These are phyloP conservation scores for Nesoenas mayeri DNA, from an alignment of 2,113 vertebrate genomes.

Conservation along the genomic window DNA sequence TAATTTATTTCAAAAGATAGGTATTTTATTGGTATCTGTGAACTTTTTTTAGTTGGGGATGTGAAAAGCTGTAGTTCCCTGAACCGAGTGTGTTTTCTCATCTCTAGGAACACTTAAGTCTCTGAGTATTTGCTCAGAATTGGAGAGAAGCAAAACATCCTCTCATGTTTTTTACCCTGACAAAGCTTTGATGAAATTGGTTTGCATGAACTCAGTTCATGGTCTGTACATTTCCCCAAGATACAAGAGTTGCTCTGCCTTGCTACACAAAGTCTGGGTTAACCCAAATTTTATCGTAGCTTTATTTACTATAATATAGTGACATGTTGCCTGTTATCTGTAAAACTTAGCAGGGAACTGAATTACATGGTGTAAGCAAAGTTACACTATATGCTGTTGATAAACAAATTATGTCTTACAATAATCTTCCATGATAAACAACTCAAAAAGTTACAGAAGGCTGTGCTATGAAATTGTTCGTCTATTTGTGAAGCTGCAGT, in stretches of 20 bases:
- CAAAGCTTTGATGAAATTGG: not conserved
- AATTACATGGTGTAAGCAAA: not conserved
- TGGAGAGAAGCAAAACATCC: not conserved
- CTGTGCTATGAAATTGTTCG: not conserved
- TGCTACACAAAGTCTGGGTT: not conserved
- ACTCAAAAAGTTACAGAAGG: not conserved
- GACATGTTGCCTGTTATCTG: not conserved
- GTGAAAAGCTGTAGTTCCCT: not conserved
- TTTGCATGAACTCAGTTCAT: not conserved
- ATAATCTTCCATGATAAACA: not conserved
- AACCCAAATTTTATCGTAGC: not conserved
- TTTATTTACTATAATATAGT: not conserved
- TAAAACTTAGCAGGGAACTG: rapidly evolving
- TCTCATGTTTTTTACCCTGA: not conserved
- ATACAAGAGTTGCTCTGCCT: not conserved
- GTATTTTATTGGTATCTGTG: not conserved
- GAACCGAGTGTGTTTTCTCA: not conserved
- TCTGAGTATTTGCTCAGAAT: not conserved
- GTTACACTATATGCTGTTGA: not conserved
- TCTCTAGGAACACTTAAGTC: not conserved
- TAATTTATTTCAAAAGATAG: not conserved
- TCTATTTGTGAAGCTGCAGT: not conserved
- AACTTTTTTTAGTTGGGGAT: not conserved
- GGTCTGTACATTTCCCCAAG: not conserved
- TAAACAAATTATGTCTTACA: not conserved